These are phyloP conservation scores for Esox niger DNA, from an alignment of 2,113 vertebrate species.

Conservation along the genomic window DNA sequence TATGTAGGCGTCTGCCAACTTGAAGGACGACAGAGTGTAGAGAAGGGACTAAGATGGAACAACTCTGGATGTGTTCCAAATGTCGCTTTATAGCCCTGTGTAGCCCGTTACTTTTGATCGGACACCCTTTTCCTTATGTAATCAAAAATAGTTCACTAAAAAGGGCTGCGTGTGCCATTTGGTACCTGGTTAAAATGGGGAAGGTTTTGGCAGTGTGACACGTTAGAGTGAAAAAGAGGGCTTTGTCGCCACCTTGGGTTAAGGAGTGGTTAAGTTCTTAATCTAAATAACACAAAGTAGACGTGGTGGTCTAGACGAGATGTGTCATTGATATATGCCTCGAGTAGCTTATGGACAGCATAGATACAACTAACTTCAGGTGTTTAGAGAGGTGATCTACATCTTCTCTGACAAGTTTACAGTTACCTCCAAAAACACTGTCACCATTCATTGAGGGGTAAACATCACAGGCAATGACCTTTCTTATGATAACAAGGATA, in stretches of 20 bases:
- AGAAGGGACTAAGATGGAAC: slow-evolving; percentile 40
- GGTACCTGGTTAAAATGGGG: not conserved
- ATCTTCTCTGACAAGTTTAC: too few species aligned
- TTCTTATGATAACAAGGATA: too few species aligned
- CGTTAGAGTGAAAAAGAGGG: slow-evolving; percentile 9
- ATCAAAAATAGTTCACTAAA: too few species aligned
- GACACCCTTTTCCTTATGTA: too few species aligned
- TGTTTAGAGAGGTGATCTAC: too few species aligned
- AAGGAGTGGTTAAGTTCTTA: slow-evolving; percentile 14
- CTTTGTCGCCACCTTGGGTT: slow-evolving; percentile 65
- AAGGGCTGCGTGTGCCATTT: too few species aligned
- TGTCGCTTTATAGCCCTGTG: not conserved
- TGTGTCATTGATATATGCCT: too few species aligned
- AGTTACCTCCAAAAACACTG: too few species aligned
- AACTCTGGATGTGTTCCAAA: slow-evolving; percentile 32
- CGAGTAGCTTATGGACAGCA: not conserved
- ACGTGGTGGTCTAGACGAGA: not conserved
- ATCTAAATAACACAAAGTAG: not conserved
- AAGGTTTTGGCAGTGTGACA: not conserved
- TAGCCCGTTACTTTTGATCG: not conserved
- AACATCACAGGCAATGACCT: too few species aligned
- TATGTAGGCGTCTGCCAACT: slow-evolving; percentile 40
- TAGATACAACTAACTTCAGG: too few species aligned
- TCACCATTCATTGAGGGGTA: too few species aligned
- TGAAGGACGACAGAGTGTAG: slow-evolving; percentile 45